Evolutionary conservation across 35 echinoderm and acorn worm genomes (phyloP), one percentile per base, ranked within the genome.

Genomic region (Patiria miniata): DNA sequence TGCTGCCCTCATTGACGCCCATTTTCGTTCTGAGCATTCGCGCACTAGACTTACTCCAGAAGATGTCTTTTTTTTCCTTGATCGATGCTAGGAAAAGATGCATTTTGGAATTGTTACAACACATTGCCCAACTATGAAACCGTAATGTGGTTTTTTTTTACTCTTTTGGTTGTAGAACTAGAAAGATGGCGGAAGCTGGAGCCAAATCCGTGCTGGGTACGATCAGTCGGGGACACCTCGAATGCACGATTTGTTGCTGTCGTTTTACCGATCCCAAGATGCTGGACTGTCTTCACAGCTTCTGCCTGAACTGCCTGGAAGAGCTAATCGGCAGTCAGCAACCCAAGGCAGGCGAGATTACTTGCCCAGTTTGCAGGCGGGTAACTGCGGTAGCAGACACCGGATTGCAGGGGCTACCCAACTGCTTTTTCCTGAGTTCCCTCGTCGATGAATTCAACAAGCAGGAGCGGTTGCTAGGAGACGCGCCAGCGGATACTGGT

Each of bases 391-490:
- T 65, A n/a, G 12, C 60, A 32, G 60, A 65, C 30, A 65, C 60
- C 21, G 60, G 60, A 26, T 65, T 65, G 2, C 30, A n/a, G 0
- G 60, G 30, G 14, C 60, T 65, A 8, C 1, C 30, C 30, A 65
- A 15, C 12, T 65, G 1, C 14, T 65, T 65, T 65, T 65, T 65
- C 60, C 30, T 65, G 60, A 65, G 1, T 65, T 65, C 60, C 21
- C 60, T 65, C 30, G 21, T 65, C 60, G 60, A 65, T 65, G 60
- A 65, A n/a, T 8, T 65, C 60, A 65, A 65, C 60, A 65, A 65
- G 2, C 60, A 65, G n/a, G 60, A 65, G n/a, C 21, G 60, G n/a
- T 22, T 65, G 0, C 2, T 26, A 0, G 14, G 12, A 21, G n/a
- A 23, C 14, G 12, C 21, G 21, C 8, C 21, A 8, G 30, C 0